Conservation (phyloP, 2,113 vertebrate genomes). For the Dryoscopus gambensis region DNA sequence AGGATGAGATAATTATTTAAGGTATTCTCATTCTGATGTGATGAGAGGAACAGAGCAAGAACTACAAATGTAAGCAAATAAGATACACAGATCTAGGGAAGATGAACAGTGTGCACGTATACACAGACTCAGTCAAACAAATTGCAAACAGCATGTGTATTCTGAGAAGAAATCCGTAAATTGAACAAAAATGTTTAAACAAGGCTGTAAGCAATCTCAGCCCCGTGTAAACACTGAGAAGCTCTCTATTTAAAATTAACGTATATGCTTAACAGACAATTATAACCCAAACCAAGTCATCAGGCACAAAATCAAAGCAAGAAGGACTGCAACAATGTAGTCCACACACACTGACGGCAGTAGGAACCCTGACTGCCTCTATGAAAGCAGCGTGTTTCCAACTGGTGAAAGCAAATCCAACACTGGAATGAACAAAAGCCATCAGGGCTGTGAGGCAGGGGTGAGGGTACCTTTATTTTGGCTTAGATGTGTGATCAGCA, state of each 20-base stretch:
- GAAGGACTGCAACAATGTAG: background rate
- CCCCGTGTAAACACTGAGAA: background rate
- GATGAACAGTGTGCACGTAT: background rate
- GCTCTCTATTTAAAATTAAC: background rate
- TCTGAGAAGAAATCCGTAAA: background rate
- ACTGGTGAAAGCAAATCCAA: background rate
- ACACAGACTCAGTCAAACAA: background rate
- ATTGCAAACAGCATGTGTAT: background rate
- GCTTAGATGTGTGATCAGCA: background rate
- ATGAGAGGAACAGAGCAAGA: background rate
- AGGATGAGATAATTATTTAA: background rate
- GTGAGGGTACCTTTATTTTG: background rate
- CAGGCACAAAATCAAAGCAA: background rate
- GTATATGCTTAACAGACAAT: background rate
- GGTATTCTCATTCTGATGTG: background rate
- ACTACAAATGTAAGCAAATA: background rate
- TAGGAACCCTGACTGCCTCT: background rate
- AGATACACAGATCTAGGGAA: background rate
- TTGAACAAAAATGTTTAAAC: background rate
- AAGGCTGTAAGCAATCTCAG: background rate
- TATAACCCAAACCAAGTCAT: background rate
- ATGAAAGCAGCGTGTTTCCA: background rate
- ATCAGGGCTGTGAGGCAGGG: background rate
- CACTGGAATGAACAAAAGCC: background rate
- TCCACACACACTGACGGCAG: background rate